Conservation (phyloP, 1,140 invertebrate genomes). For the Megalonaias nervosa region DNA sequence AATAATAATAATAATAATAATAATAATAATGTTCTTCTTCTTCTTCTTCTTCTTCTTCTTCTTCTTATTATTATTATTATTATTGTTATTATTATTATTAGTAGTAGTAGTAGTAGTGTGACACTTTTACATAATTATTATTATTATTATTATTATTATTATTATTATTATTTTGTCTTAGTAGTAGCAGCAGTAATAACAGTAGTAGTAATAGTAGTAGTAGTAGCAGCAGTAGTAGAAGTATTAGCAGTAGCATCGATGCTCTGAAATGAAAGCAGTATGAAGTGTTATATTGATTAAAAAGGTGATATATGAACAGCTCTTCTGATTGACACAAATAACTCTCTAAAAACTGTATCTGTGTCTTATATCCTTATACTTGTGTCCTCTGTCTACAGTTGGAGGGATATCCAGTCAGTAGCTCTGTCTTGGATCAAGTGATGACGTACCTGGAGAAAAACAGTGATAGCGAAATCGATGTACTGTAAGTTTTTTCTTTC, state of each 20-base stretch:
- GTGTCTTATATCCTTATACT: neutral
- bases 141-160: too few relatives aligned
- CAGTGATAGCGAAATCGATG: constrained; percentile 52
- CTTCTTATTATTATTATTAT: too few relatives aligned
- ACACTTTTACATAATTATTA: too few relatives aligned
- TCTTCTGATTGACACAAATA: neutral
- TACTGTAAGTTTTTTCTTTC: constrained; percentile 44
- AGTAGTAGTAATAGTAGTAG: too few relatives aligned
- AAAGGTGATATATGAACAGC: neutral
- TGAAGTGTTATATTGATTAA: neutral
- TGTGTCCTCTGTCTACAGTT: constrained; percentile 30
- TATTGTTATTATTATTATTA: too few relatives aligned
- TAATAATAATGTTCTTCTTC: too few relatives aligned
- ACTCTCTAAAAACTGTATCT: neutral
- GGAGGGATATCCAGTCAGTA: constrained; percentile 54
- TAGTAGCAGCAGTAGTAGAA: too few relatives aligned
- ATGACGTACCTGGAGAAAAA: constrained; percentile 56
- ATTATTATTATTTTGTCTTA: too few relatives aligned
- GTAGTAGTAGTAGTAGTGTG: too few relatives aligned
- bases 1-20: too few relatives aligned
- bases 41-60: too few relatives aligned
- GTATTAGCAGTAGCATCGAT: neutral
- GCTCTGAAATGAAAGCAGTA: neutral
- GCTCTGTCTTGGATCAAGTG: constrained; percentile 48
- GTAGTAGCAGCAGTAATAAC: too few relatives aligned